A percentile compares a stretch with the other conserved stretches of the same genome.
Conservation (phyloP, 2,797 vertebrate genomes). For the Poeciliopsis turneri region DNA sequence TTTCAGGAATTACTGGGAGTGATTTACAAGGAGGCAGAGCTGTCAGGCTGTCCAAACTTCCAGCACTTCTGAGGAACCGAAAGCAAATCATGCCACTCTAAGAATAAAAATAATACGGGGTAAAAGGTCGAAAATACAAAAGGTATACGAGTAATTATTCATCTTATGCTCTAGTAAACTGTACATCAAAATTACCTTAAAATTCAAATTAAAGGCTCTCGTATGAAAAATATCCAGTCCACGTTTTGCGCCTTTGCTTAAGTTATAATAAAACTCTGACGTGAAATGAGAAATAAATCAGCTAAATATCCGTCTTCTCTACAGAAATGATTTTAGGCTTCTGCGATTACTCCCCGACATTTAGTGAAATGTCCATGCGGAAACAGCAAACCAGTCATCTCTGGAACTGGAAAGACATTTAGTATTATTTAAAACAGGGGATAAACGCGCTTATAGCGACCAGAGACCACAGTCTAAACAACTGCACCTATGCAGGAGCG, state of each 20-base stretch:
- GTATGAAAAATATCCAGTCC: not conserved
- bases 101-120: slow-evolving; percentile 44
- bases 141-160: slow-evolving; percentile 23
- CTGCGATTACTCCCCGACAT: slow-evolving; percentile 44
- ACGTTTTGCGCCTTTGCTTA: slow-evolving; percentile 6
- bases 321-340: slow-evolving; percentile 59
- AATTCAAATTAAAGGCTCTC: not conserved
- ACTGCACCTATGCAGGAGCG: slow-evolving; percentile 76
- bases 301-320: slow-evolving; percentile 20
- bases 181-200: not conserved
- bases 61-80: slow-evolving; percentile 65
- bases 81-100: slow-evolving; percentile 50
- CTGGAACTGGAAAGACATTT: slow-evolving; percentile 5
- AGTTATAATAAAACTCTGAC: slow-evolving; percentile 37
- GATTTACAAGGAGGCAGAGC: slow-evolving; percentile 93
- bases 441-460: slow-evolving; percentile 42
- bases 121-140: not conserved
- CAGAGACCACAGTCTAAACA: slow-evolving; percentile 32
- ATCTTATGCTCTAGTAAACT: not conserved
- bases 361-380: slow-evolving; percentile 13
- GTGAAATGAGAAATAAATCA: slow-evolving; percentile 52
- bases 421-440: not conserved
- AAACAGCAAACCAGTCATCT: slow-evolving; percentile 10
- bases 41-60: slow-evolving; percentile 78
- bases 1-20: slow-evolving; percentile 99